A percentile compares a stretch with the other conserved stretches of the same genome.
phyloP scores from a whole-genome alignment of 2,113 vertebrate genomes.

The Tor tambroides region DNA sequence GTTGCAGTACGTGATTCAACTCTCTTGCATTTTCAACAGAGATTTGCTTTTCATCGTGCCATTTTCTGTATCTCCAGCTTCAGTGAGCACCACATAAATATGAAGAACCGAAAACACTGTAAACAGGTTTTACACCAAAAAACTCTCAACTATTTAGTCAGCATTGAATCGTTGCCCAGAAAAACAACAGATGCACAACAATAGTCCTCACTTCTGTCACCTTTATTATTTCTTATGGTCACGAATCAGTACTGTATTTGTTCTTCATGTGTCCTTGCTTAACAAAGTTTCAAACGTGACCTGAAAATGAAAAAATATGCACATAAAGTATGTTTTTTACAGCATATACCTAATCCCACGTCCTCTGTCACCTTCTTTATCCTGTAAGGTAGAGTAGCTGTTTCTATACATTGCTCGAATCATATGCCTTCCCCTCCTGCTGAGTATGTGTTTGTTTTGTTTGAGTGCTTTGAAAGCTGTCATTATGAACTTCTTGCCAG shows the following conservation, averaged over 20 bases:
- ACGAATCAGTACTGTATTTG: neutral
- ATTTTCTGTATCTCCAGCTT: neutral
- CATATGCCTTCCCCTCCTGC: neutral
- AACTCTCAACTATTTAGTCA: neutral
- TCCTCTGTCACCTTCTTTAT: neutral
- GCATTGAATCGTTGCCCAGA: slow-evolving; percentile 19
- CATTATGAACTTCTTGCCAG: slow-evolving; percentile 24
- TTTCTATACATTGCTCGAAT: neutral
- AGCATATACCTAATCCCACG: neutral
- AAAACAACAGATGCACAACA: slow-evolving; percentile 17
- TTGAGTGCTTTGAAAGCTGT: slow-evolving; percentile 39
- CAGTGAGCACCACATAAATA: slow-evolving; percentile 1
- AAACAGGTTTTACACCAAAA: slow-evolving; percentile 19
- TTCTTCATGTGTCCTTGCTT: neutral
- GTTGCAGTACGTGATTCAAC: slow-evolving; percentile 23
- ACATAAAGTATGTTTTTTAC: neutral
- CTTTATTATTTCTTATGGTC: neutral
- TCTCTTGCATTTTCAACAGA: slow-evolving; percentile 18
- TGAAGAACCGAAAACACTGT: slow-evolving; percentile 5
- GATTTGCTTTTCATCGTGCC: slow-evolving; percentile 9
- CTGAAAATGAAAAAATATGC: neutral
- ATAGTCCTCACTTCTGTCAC: neutral
- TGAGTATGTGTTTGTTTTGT: slow-evolving; percentile 21
- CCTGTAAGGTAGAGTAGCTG: neutral
- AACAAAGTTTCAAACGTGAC: neutral